A percentile compares a stretch with the other conserved stretches of the same genome.
These are phyloP conservation scores for Anguilla megastoma DNA, from an alignment of 2,797 vertebrate genomes.

Conservation along the genomic window DNA sequence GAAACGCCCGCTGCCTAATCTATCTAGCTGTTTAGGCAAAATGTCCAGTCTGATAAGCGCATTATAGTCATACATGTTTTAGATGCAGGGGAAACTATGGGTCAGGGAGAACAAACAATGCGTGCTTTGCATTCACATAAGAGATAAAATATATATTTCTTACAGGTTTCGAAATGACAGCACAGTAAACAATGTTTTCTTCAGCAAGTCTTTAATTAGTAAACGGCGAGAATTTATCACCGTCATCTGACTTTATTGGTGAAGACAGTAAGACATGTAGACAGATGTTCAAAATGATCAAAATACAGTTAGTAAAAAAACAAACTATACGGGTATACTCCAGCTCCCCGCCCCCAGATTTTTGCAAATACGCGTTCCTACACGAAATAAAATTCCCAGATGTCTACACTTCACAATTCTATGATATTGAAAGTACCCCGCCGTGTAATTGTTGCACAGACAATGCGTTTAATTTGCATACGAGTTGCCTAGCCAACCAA, in stretches of 20 bases:
- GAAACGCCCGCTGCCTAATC: background rate
- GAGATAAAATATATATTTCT: background rate
- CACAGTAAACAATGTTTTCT: background rate
- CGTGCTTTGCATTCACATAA: background rate
- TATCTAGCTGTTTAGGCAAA: too few species aligned
- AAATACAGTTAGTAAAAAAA: background rate
- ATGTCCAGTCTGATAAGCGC: too few species aligned
- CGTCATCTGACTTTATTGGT: background rate
- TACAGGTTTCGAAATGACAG: background rate
- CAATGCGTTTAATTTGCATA: background rate
- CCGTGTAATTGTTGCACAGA: background rate
- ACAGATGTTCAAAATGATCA: background rate
- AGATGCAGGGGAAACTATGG: background rate
- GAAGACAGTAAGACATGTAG: background rate
- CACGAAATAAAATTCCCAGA: background rate
- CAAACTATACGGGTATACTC: background rate
- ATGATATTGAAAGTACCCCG: background rate
- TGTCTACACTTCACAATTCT: background rate
- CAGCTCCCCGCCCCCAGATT: background rate
- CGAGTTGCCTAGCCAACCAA: background rate
- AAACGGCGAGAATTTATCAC: background rate
- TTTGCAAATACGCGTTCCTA: background rate
- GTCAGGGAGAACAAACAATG: background rate
- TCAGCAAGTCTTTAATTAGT: background rate
- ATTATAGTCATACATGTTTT: too few species aligned